Evolutionary conservation across 2,888 invertebrate species (phyloP), one percentile per base, ranked within the genome.

Genomic region (Drosophila glabriapex): DNA sequence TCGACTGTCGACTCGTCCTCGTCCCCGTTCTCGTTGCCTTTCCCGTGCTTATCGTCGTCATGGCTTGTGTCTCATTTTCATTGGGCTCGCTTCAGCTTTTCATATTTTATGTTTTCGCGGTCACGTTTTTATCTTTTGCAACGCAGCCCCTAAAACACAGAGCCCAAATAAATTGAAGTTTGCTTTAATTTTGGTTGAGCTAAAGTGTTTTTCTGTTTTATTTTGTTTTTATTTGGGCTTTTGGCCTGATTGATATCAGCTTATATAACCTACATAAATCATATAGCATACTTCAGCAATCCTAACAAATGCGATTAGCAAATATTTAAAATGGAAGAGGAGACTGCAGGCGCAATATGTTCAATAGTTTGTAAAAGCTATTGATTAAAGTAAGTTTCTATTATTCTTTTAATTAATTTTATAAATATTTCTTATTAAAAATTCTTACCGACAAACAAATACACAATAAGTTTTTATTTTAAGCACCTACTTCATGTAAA

Each of bases 71-170:
- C 60, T 73, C 65, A 71, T 74, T 77, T 83, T 77, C 70, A 76
- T 79, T 68, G 76, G 78, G 63, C 68, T 66, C 60, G 64, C 75
- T 62, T 71, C 22, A 43, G 54, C 60, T 66, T 66, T 69, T 50
- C 63, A 58, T 60, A 68, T 73, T 85, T 81, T 83, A 82, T 83
- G 78, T 70, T 88, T 83, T 89, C 78, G 86, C 81, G 86, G 89
- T 89, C 89, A 89, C 84, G 89, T 89, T 87, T 89, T 87, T 87
- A 87, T 87, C 89, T 89, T 70, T 68, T 53, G 28, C 62, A 59
- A 69, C 69, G 61, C 87, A 77, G 79, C 50, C 76, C 46, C 59
- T 41, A 66, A 60, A 58, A 65, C 33, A 56, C 22, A 31, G 33
- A n/a, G 43, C 61, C 39, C 65, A 78, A 75, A 80, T 72, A 81